phyloP scores from a whole-genome alignment of 1,140 invertebrate genomes.

The Drosophila murphyi region DNA sequence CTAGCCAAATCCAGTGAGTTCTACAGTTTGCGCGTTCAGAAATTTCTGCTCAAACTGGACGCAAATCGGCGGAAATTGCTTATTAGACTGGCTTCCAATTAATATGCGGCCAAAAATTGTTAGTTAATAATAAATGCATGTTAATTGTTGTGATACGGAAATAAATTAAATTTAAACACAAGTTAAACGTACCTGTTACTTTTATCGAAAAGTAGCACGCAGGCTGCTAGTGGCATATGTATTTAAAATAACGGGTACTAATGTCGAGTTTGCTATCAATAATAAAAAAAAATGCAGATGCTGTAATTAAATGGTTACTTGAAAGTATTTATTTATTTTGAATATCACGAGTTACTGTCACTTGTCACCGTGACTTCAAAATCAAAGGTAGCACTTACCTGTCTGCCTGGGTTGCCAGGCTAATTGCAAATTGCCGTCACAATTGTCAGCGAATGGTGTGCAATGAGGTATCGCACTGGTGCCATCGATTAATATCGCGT shows the following conservation, averaged over 20 bases:
- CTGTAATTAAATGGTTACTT: neutral
- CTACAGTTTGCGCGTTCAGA: conserved; percentile 64
- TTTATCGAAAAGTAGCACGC: neutral
- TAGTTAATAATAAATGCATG: neutral
- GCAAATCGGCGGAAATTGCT: conserved; percentile 59
- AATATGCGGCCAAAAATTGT: conserved; percentile 8
- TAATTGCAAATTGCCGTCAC: neutral
- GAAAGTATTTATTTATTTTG: neutral
- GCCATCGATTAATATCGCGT: conserved; percentile 15
- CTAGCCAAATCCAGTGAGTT: conserved; percentile 59
- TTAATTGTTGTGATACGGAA: conserved; percentile 36
- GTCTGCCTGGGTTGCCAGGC: neutral
- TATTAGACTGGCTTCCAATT: conserved; percentile 50
- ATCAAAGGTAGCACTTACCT: neutral
- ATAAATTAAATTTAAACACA: conserved; percentile 26
- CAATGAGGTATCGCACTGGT: neutral
- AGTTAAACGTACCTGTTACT: neutral
- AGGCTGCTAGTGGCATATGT: neutral
- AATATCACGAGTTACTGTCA: neutral
- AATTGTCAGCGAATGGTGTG: neutral
- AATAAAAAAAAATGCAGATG: neutral
- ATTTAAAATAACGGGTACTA: neutral
- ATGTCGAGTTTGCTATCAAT: neutral
- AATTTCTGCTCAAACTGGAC: conserved; percentile 64
- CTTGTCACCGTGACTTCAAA: neutral